Evolutionary conservation across 2,888 invertebrate species (phyloP).

Genomic region (Xanthia icteritia): DNA sequence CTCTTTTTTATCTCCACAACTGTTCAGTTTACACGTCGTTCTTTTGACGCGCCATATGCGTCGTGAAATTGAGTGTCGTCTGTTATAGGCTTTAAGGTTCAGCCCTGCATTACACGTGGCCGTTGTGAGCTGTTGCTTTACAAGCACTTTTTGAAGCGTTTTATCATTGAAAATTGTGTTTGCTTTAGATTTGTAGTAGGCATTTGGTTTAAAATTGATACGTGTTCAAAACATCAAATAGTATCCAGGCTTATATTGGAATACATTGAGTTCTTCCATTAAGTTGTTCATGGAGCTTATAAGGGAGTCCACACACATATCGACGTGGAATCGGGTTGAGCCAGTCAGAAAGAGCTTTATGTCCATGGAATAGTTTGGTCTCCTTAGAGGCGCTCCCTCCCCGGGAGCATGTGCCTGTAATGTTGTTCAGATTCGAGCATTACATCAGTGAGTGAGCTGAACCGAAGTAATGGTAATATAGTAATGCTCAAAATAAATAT

Average conservation of each 20-base stretch:
- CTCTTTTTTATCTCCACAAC: not conserved
- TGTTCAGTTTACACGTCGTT: not conserved
- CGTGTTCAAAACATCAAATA: not conserved
- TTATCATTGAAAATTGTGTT: not conserved
- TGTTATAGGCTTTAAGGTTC: not conserved
- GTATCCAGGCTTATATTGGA: no score
- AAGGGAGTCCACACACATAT: not conserved
- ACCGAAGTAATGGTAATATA: no score
- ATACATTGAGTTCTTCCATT: not conserved
- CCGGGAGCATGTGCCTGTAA: no score
- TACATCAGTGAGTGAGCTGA: no score
- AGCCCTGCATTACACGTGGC: not conserved
- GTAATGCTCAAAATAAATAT: no score
- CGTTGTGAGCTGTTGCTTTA: not conserved
- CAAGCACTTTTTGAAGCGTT: not conserved
- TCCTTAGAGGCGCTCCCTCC: not conserved
- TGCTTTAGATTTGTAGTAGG: not conserved
- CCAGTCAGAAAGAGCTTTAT: not conserved
- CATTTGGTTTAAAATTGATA: not conserved
- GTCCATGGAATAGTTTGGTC: not conserved
- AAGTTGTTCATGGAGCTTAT: not conserved
- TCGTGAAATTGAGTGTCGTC: not conserved
- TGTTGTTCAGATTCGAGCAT: no score
- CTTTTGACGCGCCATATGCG: not conserved
- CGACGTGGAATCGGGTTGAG: not conserved